Evolutionary conservation across 2,888 invertebrate genomes (phyloP).

Genomic region (Atethmia centrago): DNA sequence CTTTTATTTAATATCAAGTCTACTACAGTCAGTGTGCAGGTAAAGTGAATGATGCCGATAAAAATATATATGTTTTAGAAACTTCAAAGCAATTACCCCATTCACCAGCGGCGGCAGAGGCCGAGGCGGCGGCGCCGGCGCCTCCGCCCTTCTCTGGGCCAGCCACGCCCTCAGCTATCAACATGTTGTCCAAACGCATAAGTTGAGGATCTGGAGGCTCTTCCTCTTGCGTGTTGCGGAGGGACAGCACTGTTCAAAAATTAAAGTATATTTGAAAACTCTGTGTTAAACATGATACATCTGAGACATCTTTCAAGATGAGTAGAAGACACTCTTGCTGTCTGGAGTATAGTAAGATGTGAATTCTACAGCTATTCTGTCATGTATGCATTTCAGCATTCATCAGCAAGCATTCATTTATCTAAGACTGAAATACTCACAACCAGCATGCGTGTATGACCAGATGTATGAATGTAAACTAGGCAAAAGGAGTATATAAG

Average conservation of each 20-base stretch:
- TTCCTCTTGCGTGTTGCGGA: constrained; percentile 99
- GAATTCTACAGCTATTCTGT: not conserved
- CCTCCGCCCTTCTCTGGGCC: constrained; percentile 98
- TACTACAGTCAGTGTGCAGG: not conserved
- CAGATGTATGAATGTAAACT: no score
- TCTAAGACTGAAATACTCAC: not conserved
- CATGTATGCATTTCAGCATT: not conserved
- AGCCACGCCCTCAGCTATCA: constrained; percentile 99
- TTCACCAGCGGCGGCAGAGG: constrained; percentile 95
- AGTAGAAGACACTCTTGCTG: not conserved
- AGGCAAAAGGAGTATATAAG: no score
- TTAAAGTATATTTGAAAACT: not conserved
- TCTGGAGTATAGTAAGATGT: not conserved
- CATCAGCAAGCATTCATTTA: not conserved
- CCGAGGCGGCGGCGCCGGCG: constrained; percentile 96
- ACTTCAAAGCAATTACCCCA: constrained; percentile 81
- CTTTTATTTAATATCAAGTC: constrained; percentile 23
- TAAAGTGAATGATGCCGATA: constrained; percentile 25
- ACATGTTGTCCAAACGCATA: constrained; percentile 99
- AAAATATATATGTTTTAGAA: constrained; percentile 52
- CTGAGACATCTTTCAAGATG: not conserved
- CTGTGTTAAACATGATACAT: not conserved
- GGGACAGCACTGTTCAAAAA: constrained; percentile 93
- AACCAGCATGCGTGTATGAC: no score
- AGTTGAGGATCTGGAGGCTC: constrained; percentile 99